A percentile compares a stretch with the other conserved stretches of the same genome.
Evolutionary conservation across 1,140 invertebrate species (phyloP).

Genomic region (Anastatus disparis): DNA sequence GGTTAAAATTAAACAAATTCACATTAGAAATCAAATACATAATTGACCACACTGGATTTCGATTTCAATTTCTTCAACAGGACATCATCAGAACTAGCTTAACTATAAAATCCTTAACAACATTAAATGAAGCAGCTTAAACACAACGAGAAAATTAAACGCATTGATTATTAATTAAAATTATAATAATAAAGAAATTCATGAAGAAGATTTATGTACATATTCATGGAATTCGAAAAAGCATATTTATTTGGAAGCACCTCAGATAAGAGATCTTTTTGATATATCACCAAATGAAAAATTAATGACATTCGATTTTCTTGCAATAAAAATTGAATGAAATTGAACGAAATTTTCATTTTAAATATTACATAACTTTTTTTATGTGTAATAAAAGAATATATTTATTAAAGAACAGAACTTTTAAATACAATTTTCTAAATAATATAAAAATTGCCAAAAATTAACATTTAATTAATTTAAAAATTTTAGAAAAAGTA

Average conservation of each 20-base stretch:
- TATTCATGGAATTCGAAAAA: conserved; percentile 22
- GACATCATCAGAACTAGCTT: conserved; percentile 13
- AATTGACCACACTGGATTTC: background rate
- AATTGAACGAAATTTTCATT: too few species aligned
- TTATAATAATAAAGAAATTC: conserved; percentile 15
- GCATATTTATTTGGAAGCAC: conserved; percentile 33
- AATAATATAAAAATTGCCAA: too few species aligned
- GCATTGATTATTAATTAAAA: conserved; percentile 12
- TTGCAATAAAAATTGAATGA: background rate
- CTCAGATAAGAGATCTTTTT: conserved; percentile 26
- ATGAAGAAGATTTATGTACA: conserved; percentile 20
- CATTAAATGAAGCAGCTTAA: conserved; percentile 2
- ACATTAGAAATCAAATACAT: background rate
- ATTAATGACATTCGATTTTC: background rate
- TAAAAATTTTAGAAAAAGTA: too few species aligned
- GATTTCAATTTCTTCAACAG: background rate
- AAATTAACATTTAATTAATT: too few species aligned
- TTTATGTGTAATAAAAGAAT: too few species aligned
- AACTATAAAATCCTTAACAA: conserved; percentile 16
- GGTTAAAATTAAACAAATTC: too few species aligned
- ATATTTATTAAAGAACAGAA: too few species aligned
- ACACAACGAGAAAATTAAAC: conserved; percentile 5
- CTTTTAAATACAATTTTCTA: too few species aligned
- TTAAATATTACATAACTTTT: too few species aligned
- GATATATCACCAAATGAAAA: conserved; percentile 18